phyloP scores from a whole-genome alignment of 2,113 vertebrate genomes.

The Gobius niger region DNA sequence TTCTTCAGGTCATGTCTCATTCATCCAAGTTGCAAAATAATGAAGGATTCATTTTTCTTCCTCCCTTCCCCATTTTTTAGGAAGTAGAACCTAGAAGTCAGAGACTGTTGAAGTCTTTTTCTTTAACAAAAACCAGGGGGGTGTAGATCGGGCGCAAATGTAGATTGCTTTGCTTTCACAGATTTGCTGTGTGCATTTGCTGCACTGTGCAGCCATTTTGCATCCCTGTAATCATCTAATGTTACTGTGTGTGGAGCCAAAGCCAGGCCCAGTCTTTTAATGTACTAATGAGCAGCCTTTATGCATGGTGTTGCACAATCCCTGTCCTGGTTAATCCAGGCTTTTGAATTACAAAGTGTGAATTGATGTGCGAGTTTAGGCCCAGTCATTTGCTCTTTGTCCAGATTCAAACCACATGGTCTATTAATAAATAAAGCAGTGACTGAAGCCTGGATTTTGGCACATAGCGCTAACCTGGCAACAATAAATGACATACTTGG shows the following conservation, averaged over 20 bases:
- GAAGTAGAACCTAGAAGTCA: no score
- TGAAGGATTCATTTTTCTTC: no score
- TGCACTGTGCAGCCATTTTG: constrained; percentile 24
- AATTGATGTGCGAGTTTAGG: constrained; percentile 28
- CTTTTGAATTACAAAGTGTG: constrained; percentile 39
- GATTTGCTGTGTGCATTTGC: constrained; percentile 16
- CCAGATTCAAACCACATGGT: not conserved
- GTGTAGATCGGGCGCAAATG: not conserved
- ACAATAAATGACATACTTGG: not conserved
- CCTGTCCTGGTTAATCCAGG: constrained; percentile 35
- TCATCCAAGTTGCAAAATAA: no score
- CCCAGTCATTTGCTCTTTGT: constrained; percentile 17
- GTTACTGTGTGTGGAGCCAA: constrained; percentile 1
- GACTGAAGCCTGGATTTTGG: constrained; percentile 31
- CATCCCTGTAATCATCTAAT: constrained; percentile 19
- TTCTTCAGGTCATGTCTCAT: no score
- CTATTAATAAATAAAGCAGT: constrained; percentile 14
- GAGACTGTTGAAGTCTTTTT: no score
- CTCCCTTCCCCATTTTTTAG: no score
- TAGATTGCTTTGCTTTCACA: constrained; percentile 26
- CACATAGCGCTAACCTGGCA: constrained; percentile 23
- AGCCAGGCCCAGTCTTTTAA: constrained; percentile 12
- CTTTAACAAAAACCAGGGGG: no score
- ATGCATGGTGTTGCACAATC: constrained; percentile 40
- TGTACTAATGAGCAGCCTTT: constrained; percentile 45